Percentiles rank a stretch among this genome's conserved stretches.
These are phyloP conservation scores for Diachasmimorpha longicaudata DNA, from an alignment of 1,140 invertebrate genomes.

Conservation along the genomic window DNA sequence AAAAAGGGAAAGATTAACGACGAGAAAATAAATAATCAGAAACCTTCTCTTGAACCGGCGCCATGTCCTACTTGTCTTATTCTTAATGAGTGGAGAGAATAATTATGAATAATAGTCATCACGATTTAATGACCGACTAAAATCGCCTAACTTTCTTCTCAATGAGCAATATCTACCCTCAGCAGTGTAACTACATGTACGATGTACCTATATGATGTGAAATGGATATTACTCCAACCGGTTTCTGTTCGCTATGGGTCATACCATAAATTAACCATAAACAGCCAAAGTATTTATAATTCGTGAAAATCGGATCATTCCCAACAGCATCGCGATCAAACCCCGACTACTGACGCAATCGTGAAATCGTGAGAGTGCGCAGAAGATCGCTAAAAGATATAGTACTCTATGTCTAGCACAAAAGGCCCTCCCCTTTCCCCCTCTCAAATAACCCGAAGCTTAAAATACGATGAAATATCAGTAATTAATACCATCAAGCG, in stretches of 20 bases:
- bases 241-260: not conserved
- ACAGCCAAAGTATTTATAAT: conserved; percentile 9
- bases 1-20: too few relatives aligned
- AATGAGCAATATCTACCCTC: too few relatives aligned
- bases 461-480: not conserved
- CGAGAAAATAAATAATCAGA: too few relatives aligned
- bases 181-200: too few relatives aligned
- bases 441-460: too few relatives aligned
- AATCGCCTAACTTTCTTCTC: too few relatives aligned
- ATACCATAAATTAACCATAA: too few relatives aligned
- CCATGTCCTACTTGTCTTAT: too few relatives aligned
- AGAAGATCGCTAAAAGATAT: not conserved
- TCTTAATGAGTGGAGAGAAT: too few relatives aligned
- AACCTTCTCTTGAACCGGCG: too few relatives aligned
- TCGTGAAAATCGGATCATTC: conserved; percentile 8
- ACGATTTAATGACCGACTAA: too few relatives aligned
- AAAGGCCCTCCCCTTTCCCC: not conserved
- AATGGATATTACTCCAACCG: not conserved
- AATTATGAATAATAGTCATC: too few relatives aligned
- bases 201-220: not conserved
- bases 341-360: conserved; percentile 2
- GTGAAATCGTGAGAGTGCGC: not conserved
- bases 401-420: not conserved
- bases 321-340: not conserved
- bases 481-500: not conserved